Evolutionary conservation across 2,888 invertebrate species (phyloP).

Genomic region (Patella depressa): DNA sequence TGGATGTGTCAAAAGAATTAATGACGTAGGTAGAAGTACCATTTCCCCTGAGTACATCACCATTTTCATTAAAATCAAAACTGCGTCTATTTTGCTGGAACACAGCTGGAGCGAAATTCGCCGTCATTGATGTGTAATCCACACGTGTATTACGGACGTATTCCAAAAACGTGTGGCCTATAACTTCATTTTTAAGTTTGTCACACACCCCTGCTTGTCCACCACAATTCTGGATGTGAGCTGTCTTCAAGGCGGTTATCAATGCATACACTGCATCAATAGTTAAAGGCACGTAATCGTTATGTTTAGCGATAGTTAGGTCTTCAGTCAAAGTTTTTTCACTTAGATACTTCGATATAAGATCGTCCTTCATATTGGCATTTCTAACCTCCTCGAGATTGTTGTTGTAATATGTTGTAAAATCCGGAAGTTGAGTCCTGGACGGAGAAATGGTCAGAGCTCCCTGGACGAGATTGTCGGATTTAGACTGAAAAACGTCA

Average conservation of each 20-base stretch:
- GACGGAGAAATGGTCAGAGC: conserved; percentile 45
- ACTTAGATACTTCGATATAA: conserved; percentile 13
- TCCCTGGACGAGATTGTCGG: conserved; percentile 33
- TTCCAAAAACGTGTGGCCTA: conserved; percentile 19
- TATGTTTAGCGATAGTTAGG: conserved; percentile 22
- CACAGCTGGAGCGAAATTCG: conserved; percentile 39
- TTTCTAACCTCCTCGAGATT: conserved; percentile 15
- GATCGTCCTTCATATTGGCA: neutral
- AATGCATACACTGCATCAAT: conserved; percentile 57
- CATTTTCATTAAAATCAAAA: conserved; percentile 40
- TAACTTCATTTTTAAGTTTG: conserved; percentile 1
- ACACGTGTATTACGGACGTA: conserved; percentile 38
- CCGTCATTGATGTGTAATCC: conserved; percentile 37
- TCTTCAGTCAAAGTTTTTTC: neutral
- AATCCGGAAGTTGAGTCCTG: conserved; percentile 30
- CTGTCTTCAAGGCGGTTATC: conserved; percentile 45
- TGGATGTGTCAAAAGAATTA: too few relatives aligned
- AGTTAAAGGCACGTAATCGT: conserved; percentile 38
- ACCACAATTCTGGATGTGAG: conserved; percentile 27
- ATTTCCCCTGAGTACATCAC: conserved; percentile 35
- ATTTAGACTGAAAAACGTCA: conserved; percentile 29
- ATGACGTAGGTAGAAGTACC: conserved; percentile 30
- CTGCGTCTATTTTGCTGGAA: conserved; percentile 31
- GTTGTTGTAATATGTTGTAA: conserved; percentile 23
- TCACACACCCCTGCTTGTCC: conserved; percentile 17